phyloP scores from a whole-genome alignment of 1,140 invertebrate species.

The Lerema accius region DNA sequence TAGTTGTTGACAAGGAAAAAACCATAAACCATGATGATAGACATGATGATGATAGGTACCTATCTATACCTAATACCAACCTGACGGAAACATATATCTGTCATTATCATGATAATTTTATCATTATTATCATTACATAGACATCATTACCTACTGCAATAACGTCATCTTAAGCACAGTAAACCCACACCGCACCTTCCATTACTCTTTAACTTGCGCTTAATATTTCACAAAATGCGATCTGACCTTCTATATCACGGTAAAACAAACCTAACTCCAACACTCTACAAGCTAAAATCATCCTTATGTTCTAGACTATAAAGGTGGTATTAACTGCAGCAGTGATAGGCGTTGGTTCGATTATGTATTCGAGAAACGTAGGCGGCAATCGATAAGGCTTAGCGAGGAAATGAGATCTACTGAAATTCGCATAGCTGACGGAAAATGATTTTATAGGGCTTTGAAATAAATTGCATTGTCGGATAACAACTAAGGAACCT shows the following conservation, averaged over 20 bases:
- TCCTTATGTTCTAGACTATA: constrained; percentile 28
- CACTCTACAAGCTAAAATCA: constrained; percentile 23
- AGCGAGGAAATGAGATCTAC: constrained; percentile 42
- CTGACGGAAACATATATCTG: no score
- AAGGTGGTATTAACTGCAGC: constrained; percentile 8
- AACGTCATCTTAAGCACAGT: not conserved
- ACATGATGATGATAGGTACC: no score
- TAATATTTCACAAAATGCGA: constrained; percentile 38
- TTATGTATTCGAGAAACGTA: constrained; percentile 55
- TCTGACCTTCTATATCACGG: constrained; percentile 37
- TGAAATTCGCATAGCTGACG: constrained; percentile 35
- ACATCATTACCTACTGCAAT: no score
- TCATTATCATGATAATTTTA: no score
- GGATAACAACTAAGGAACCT: no score
- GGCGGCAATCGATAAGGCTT: constrained; percentile 55
- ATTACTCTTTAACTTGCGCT: constrained; percentile 21
- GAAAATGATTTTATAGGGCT: constrained; percentile 30
- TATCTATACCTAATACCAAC: no score
- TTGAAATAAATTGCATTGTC: not conserved
- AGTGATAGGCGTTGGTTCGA: constrained; percentile 5
- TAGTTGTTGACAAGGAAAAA: no score
- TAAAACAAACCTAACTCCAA: constrained; percentile 9
- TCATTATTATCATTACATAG: no score
- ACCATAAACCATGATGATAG: no score
- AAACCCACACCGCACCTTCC: no score